Conservation (phyloP, 2,113 vertebrate species). For the Heterotis niloticus region DNA sequence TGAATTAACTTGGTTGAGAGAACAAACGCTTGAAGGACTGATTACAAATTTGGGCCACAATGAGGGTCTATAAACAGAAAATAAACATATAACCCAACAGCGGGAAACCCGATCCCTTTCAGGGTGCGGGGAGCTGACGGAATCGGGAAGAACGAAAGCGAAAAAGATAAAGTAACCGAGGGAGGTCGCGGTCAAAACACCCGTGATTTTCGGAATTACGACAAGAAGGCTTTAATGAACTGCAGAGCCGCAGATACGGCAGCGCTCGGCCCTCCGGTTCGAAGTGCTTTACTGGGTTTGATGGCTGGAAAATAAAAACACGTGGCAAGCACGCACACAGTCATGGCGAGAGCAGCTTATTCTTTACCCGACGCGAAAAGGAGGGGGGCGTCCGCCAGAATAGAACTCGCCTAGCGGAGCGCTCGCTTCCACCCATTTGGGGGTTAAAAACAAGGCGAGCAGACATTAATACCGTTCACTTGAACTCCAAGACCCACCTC, state of each 20-base stretch:
- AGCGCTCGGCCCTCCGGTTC: background rate
- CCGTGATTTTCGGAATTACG: slow-evolving; percentile 37
- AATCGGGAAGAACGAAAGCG: slow-evolving; percentile 30
- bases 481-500: too few relatives aligned
- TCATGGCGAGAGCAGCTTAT: slow-evolving; percentile 52
- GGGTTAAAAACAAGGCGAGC: too few relatives aligned
- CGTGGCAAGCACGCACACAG: slow-evolving; percentile 44
- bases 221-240: slow-evolving; percentile 22
- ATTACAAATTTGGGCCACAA: slow-evolving; percentile 46
- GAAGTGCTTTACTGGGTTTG: slow-evolving; percentile 35
- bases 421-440: too few relatives aligned
- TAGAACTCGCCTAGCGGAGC: too few relatives aligned
- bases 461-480: background rate
- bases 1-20: slow-evolving; percentile 44
- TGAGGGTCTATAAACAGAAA: slow-evolving; percentile 46
- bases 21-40: slow-evolving; percentile 41
- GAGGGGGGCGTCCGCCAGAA: background rate
- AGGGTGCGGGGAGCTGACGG: slow-evolving; percentile 18
- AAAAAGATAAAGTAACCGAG: slow-evolving; percentile 39
- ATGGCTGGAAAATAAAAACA: slow-evolving; percentile 53
- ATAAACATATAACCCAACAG: slow-evolving; percentile 45
- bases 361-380: slow-evolving; percentile 30
- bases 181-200: slow-evolving; percentile 40
- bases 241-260: slow-evolving; percentile 27
- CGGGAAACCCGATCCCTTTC: slow-evolving; percentile 46